Conservation (phyloP, 2,888 invertebrate genomes). For the Meiosimyza platycephala region DNA sequence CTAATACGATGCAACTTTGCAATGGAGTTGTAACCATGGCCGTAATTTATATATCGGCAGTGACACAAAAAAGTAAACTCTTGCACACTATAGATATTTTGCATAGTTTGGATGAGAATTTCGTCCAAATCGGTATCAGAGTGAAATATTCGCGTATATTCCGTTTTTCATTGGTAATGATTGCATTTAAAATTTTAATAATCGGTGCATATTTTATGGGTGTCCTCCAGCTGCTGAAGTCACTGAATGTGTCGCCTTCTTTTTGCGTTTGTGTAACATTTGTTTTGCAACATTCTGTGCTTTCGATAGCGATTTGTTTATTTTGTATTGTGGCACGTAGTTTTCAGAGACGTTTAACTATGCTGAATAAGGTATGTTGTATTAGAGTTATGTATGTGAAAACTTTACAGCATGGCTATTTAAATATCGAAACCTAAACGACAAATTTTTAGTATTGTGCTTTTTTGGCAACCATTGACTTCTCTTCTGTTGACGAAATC, state of each 20-base stretch:
- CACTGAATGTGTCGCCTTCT: conserved; percentile 57
- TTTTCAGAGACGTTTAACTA: conserved; percentile 60
- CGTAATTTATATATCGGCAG: conserved; percentile 59
- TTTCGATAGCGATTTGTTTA: conserved; percentile 62
- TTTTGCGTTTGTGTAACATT: conserved; percentile 62
- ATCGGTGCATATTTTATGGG: conserved; percentile 60
- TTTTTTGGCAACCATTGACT: no score
- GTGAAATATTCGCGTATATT: conserved; percentile 63
- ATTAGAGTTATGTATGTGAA: not conserved
- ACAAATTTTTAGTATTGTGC: no score
- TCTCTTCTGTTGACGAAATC: no score
- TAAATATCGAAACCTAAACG: no score
- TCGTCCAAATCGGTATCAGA: conserved; percentile 59
- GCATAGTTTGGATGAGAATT: conserved; percentile 57
- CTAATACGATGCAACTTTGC: conserved; percentile 61
- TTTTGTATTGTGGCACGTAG: conserved; percentile 61
- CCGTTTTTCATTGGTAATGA: conserved; percentile 57
- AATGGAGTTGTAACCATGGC: conserved; percentile 60
- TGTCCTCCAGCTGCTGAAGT: conserved; percentile 59
- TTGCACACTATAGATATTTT: conserved; percentile 56
- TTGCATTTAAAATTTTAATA: conserved; percentile 56
- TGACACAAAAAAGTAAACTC: conserved; percentile 56
- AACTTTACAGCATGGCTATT: no score
- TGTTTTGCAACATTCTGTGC: conserved; percentile 61
- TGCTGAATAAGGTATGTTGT: conserved; percentile 62